These are phyloP conservation scores for Poecilia latipinna DNA, from an alignment of 2,113 vertebrate species.

Conservation along the genomic window DNA sequence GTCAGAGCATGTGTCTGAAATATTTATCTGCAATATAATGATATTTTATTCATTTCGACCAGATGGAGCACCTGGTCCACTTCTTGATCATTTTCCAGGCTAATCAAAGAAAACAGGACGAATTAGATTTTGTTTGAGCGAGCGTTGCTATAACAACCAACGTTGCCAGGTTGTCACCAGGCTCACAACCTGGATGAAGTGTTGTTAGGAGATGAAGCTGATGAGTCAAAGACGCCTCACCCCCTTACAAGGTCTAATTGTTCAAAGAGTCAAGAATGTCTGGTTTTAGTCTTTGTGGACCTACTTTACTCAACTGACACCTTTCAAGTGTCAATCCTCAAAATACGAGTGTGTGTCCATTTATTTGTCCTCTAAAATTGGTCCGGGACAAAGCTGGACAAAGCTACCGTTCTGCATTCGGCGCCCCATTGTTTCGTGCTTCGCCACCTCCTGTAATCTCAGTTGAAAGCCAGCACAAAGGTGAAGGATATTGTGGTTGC, in stretches of 20 bases:
- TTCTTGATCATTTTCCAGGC: not conserved
- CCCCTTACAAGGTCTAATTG: conserved; percentile 37
- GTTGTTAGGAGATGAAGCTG: conserved; percentile 29
- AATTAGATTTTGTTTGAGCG: conserved; percentile 13
- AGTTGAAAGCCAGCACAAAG: conserved; percentile 50
- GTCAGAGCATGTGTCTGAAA: not conserved
- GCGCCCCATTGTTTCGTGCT: conserved; percentile 35
- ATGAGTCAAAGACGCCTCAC: conserved; percentile 43
- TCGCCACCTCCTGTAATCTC: conserved; percentile 34
- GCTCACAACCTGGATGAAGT: conserved; percentile 4
- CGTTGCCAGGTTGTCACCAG: conserved; percentile 36
- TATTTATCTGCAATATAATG: not conserved
- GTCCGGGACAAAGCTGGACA: conserved; percentile 19
- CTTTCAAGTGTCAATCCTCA: conserved; percentile 36
- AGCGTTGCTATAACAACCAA: conserved; percentile 7
- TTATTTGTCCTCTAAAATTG: conserved; percentile 23
- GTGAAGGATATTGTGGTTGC: conserved; percentile 59
- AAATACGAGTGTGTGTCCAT: conserved; percentile 11
- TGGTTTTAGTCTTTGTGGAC: conserved; percentile 50
- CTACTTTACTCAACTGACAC: conserved; percentile 34
- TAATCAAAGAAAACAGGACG: conserved; percentile 5
- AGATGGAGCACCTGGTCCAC: not conserved
- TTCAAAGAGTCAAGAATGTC: conserved; percentile 48
- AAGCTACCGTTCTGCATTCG: not conserved
- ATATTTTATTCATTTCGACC: not conserved